Percentiles rank a stretch among this genome's conserved stretches.
phyloP scores from a whole-genome alignment of 2,888 invertebrate species.

The Rhopalosiphum nymphaeae region DNA sequence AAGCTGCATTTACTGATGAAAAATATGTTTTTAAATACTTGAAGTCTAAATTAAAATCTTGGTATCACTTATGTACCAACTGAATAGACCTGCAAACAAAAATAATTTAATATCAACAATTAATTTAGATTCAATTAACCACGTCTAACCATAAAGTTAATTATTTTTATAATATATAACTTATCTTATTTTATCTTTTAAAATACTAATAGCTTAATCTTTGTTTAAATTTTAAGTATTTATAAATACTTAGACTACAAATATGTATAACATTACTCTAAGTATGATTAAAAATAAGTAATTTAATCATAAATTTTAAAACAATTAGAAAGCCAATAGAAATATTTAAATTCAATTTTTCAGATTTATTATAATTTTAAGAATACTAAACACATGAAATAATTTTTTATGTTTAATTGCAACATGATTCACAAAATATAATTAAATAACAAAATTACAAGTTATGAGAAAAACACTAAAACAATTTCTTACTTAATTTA shows the following conservation, averaged over 20 bases:
- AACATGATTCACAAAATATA: background rate
- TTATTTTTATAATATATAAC: background rate
- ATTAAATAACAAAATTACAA: background rate
- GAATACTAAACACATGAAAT: background rate
- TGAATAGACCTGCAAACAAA: slow-evolving; percentile 62
- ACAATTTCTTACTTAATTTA: background rate
- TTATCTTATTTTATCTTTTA: background rate
- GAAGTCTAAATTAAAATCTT: slow-evolving; percentile 64
- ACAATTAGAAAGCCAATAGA: background rate
- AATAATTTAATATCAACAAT: background rate
- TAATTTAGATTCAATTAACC: background rate
- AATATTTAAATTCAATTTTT: no score
- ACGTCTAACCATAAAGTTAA: background rate
- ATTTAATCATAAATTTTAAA: background rate
- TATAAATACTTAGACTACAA: background rate
- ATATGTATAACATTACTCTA: background rate
- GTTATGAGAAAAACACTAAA: background rate
- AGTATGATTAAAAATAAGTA: background rate
- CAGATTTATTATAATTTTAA: background rate
- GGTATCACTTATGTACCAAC: slow-evolving; percentile 67
- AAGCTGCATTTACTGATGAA: slow-evolving; percentile 33
- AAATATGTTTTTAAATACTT: slow-evolving; percentile 38
- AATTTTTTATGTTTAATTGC: background rate
- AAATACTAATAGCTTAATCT: background rate
- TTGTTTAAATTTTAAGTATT: background rate